Percentiles rank a stretch among this genome's conserved stretches.
Conservation (phyloP, 1,140 invertebrate species). For the Gonatopus flavifemur region DNA sequence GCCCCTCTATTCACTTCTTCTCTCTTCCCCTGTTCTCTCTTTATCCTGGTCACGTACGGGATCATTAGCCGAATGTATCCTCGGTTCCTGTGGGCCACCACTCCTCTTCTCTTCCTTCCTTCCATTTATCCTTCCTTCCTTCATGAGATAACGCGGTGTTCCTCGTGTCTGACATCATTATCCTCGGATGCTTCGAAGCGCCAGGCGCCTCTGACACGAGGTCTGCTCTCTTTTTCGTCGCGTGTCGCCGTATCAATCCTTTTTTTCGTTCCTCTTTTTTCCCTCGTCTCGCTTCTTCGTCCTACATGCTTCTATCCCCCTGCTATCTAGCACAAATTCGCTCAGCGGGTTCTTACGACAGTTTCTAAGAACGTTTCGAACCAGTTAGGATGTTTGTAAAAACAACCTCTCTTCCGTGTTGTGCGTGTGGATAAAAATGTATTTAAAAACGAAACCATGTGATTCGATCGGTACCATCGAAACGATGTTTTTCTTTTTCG, state of each 20-base stretch:
- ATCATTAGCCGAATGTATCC: constrained; percentile 50
- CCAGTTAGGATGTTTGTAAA: too few relatives aligned
- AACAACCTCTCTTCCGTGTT: too few relatives aligned
- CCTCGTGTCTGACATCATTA: constrained; percentile 43
- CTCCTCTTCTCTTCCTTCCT: not conserved
- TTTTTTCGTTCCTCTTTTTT: constrained; percentile 8
- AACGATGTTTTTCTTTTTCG: too few relatives aligned
- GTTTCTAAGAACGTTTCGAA: too few relatives aligned
- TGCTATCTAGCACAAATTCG: too few relatives aligned
- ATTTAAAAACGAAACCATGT: too few relatives aligned
- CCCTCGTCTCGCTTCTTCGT: not conserved
- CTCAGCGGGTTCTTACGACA: too few relatives aligned
- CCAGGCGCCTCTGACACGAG: too few relatives aligned
- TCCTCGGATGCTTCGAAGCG: constrained; percentile 32
- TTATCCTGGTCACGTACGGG: constrained; percentile 49
- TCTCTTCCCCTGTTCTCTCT: constrained; percentile 6
- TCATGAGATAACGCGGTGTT: constrained; percentile 41
- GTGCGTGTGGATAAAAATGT: too few relatives aligned
- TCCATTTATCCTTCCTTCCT: too few relatives aligned
- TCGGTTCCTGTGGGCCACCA: constrained; percentile 31
- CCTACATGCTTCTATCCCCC: not conserved
- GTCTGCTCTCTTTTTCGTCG: constrained; percentile 15
- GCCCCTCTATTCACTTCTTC: not conserved
- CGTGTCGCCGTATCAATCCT: constrained; percentile 9
- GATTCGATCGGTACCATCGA: too few relatives aligned